Evolutionary conservation across 2,797 vertebrate genomes (phyloP).

Genomic region (Crossoptilon crossoptilon): DNA sequence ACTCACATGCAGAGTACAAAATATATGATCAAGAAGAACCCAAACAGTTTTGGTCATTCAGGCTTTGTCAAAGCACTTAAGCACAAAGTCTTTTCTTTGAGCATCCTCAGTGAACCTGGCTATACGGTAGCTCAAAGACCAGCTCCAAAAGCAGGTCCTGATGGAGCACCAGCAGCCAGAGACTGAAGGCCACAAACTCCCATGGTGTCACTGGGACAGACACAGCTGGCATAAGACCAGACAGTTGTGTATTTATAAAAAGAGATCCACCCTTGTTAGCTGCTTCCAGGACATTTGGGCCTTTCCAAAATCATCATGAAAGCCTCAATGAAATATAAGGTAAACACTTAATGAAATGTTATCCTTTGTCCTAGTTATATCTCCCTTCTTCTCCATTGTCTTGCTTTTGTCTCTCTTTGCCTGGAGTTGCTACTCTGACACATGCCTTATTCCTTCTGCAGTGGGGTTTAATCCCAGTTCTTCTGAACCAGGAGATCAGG

Average conservation of each 20-base stretch:
- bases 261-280: background rate
- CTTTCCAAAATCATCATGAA: background rate
- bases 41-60: background rate
- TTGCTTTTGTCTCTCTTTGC: background rate
- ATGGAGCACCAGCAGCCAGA: background rate
- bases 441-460: background rate
- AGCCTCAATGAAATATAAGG: background rate
- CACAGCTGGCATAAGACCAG: conserved; percentile 15
- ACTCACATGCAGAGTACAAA: background rate
- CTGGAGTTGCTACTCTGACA: background rate
- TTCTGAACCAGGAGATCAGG: conserved; percentile 18
- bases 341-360: background rate
- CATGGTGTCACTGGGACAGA: background rate
- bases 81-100: background rate
- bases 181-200: background rate
- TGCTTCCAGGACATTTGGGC: background rate
- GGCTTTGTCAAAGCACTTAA: background rate
- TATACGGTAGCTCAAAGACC: background rate
- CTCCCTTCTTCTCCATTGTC: background rate
- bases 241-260: background rate
- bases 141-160: background rate
- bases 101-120: background rate
- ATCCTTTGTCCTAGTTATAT: background rate
- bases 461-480: background rate
- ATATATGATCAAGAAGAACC: background rate